Evolutionary conservation across 2,888 invertebrate species (phyloP).

Genomic region (Anarsia innoxiella): DNA sequence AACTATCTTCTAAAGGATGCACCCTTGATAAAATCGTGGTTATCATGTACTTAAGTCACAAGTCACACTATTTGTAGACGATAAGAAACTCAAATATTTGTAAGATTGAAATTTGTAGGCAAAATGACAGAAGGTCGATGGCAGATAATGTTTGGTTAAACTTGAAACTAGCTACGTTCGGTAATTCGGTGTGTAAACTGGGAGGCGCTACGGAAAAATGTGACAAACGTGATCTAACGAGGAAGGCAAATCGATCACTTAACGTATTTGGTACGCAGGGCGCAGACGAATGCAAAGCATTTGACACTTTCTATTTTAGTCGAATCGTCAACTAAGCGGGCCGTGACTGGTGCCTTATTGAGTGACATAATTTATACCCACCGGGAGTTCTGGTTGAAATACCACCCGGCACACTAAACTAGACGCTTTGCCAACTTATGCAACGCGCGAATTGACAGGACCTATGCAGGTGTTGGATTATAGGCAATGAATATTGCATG

Average conservation of each 20-base stretch:
- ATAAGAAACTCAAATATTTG: not conserved
- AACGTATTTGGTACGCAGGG: slow-evolving; percentile 42
- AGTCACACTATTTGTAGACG: not conserved
- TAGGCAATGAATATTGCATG: not conserved
- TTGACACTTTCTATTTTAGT: slow-evolving; percentile 68
- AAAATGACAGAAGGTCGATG: slow-evolving; percentile 3
- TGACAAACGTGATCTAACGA: slow-evolving; percentile 26
- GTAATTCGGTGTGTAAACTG: slow-evolving; percentile 20
- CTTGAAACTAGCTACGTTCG: slow-evolving; percentile 9
- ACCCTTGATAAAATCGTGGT: no score
- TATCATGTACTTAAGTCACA: not conserved
- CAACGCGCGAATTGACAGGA: not conserved
- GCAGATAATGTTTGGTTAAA: slow-evolving; percentile 2
- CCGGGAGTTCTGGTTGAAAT: slow-evolving; percentile 20
- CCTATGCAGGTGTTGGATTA: slow-evolving; percentile 1
- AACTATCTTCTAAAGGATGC: no score
- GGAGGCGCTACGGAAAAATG: slow-evolving; percentile 18
- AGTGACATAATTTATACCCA: slow-evolving; percentile 43
- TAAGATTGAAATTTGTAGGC: not conserved
- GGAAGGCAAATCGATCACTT: slow-evolving; percentile 26
- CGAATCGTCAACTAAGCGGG: slow-evolving; percentile 35
- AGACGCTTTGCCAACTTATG: slow-evolving; percentile 4
- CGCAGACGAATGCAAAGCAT: slow-evolving; percentile 42
- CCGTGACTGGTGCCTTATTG: slow-evolving; percentile 40
- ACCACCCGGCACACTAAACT: slow-evolving; percentile 8